Evolutionary conservation across 1,140 invertebrate species (phyloP), one percentile per base, ranked within the genome.

Genomic region (Drosophila malerkotliana): DNA sequence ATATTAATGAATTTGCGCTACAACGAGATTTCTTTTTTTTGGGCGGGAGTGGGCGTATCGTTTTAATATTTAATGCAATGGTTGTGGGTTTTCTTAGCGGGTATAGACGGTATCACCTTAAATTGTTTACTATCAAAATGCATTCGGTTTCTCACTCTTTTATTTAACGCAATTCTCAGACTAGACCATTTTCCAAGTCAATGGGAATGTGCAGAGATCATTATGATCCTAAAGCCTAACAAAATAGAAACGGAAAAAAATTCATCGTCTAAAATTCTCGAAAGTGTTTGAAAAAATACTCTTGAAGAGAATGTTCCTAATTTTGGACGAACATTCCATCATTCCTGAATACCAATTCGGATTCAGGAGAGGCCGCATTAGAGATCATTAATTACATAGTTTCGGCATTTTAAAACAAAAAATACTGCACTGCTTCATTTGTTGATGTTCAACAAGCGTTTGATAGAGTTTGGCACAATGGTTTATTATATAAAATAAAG

Each of bases 401-500:
- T 2, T 39, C 71, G 51, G 34, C 58, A 14, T 47, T 91, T 0
- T 71, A 84, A 55, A 59, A 74, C 37, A 91, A 83, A 54, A 72
- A 76, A 72, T 81, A 82, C 45, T 92, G 88, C 48, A 78, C 84
- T 7, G 71, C 78, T 34, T 58, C 48, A 2, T 92, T 91, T 54
- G 57, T 91, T 10, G 90, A 90, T 47, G 73, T 91, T 8, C 48
- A 68, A n/a, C 85, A 91, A 68, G 89, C 81, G 8, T 92, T 91
- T 44, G 83, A 91, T 55, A 77, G 71, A 49, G 81, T 92, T 1
- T 92, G 90, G 90, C 88, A 92, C 34, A 54, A 80, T 30, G 91
- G 87, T 7, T 54, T 90, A n/a, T n/a, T 90, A 7, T 84, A 66
- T 18, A 92, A 91, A 58, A 60, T 72, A 21, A 73, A 77, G 30